Conservation (phyloP, 2,113 vertebrate genomes). For the Hippopotamus amphibius region DNA sequence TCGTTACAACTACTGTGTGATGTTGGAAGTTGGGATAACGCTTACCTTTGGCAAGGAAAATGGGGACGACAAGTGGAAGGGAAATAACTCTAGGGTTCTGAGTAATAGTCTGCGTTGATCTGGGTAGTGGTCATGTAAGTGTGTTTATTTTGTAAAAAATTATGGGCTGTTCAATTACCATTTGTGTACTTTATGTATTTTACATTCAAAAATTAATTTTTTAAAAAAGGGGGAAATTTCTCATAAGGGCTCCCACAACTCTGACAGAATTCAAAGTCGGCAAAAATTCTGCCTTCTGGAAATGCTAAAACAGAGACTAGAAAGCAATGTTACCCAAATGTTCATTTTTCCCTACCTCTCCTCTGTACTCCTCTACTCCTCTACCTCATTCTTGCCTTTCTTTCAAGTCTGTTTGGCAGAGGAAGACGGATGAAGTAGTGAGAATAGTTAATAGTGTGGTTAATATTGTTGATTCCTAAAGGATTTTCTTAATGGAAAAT, state of each 20-base stretch:
- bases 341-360: no score
- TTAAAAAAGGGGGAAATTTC: not conserved
- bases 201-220: not conserved
- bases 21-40: not conserved
- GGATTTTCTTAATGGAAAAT: not conserved
- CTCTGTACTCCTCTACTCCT: not conserved
- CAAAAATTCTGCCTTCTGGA: not conserved
- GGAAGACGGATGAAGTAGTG: not conserved
- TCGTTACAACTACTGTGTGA: not conserved
- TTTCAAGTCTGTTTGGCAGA: not conserved
- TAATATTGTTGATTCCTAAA: not conserved
- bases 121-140: not conserved
- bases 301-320: not conserved
- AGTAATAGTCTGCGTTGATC: not conserved
- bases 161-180: not conserved
- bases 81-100: not conserved
- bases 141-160: not conserved
- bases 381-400: not conserved
- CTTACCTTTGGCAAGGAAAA: not conserved
- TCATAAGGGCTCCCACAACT: not conserved
- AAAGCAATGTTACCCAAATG: fast-evolving
- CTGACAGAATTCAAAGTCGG: not conserved
- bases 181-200: not conserved
- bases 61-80: not conserved
- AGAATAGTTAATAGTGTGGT: not conserved